phyloP scores from a whole-genome alignment of 2,888 invertebrate genomes.

The Stramonita haemastoma region DNA sequence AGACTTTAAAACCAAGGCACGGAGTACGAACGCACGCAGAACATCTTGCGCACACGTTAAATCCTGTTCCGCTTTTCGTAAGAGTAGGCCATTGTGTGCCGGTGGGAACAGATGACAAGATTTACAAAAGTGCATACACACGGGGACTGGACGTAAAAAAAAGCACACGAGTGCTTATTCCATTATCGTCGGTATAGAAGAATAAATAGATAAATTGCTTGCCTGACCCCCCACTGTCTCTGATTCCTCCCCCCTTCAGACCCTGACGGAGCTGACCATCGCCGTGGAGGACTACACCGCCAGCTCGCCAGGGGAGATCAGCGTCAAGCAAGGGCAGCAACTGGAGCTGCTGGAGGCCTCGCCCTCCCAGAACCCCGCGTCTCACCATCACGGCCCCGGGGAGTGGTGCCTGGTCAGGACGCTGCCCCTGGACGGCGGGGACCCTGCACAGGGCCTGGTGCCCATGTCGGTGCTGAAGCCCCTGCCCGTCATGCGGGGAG shows the following conservation, averaged over 20 bases:
- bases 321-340: conserved; percentile 93
- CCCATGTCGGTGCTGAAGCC: conserved; percentile 76
- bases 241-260: conserved; percentile 49
- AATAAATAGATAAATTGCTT: not conserved
- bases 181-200: too few species aligned
- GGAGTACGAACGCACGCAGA: too few species aligned
- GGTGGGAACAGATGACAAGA: too few species aligned
- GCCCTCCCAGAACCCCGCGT: conserved; percentile 54
- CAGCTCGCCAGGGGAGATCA: conserved; percentile 87
- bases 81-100: too few species aligned
- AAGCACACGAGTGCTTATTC: too few species aligned
- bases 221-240: not conserved
- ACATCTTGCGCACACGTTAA: too few species aligned
- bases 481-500: conserved; percentile 65
- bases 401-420: conserved; percentile 78
- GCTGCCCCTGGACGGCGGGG: conserved; percentile 63
- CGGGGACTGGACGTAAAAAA: too few species aligned
- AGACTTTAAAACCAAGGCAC: too few species aligned
- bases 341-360: conserved; percentile 90
- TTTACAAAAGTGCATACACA: too few species aligned
- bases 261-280: conserved; percentile 63
- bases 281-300: conserved; percentile 85
- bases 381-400: conserved; percentile 79
- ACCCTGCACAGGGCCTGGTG: conserved; percentile 75
- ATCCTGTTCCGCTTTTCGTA: too few species aligned